Conservation (phyloP, 2,113 vertebrate species). For the Sinocyclocheilus rhinocerous region DNA sequence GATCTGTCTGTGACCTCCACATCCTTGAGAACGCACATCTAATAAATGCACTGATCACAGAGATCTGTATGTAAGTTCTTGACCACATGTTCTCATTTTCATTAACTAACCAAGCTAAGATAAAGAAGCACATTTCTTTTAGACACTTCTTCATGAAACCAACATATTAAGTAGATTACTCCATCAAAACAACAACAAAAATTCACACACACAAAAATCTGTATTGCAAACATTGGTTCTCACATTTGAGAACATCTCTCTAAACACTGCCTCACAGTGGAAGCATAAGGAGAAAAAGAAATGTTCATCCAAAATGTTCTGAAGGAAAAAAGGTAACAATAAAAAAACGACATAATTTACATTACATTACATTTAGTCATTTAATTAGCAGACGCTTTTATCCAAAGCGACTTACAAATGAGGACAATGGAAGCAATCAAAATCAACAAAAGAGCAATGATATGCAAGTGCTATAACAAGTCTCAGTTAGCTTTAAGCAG, state of each 20-base stretch:
- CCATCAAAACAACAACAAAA: neutral
- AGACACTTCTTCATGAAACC: neutral
- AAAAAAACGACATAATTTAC: too few species aligned
- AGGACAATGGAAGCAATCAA: too few species aligned
- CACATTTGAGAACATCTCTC: neutral
- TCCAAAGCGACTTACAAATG: too few species aligned
- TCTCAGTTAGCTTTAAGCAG: too few species aligned
- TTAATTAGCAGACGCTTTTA: too few species aligned
- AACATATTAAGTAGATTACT: neutral
- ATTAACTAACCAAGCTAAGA: neutral
- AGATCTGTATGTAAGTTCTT: neutral
- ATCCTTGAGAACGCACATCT: conserved; percentile 15
- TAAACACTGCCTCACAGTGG: conserved; percentile 12
- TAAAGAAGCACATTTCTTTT: neutral
- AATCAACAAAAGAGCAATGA: too few species aligned
- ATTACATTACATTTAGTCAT: too few species aligned
- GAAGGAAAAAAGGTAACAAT: neutral
- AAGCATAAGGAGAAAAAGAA: neutral
- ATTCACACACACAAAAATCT: neutral
- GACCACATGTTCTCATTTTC: neutral
- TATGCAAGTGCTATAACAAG: too few species aligned
- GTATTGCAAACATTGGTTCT: neutral
- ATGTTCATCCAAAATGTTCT: neutral
- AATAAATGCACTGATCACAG: neutral
- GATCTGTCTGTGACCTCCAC: neutral